These are phyloP conservation scores for Leucosticte australis DNA, from an alignment of 2,113 vertebrate genomes.

Conservation along the genomic window DNA sequence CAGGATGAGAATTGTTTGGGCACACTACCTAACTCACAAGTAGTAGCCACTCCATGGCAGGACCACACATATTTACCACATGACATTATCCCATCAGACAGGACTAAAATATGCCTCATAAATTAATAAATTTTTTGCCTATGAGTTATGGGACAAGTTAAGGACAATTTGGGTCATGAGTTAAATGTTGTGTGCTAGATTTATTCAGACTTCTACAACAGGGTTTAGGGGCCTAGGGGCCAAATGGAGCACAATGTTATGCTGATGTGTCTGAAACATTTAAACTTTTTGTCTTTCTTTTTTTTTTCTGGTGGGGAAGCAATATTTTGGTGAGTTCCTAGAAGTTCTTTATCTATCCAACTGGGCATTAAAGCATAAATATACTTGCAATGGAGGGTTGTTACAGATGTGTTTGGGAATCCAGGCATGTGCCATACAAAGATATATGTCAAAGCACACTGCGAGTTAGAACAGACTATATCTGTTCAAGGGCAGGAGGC, in stretches of 20 bases:
- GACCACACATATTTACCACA: not conserved
- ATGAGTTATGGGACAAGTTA: not conserved
- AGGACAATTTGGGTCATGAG: not conserved
- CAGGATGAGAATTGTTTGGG: not conserved
- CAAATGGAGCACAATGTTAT: not conserved
- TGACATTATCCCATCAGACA: not conserved
- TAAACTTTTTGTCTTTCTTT: not conserved
- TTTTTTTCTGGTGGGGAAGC: rapidly evolving
- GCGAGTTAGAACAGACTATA: not conserved
- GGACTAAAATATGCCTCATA: not conserved
- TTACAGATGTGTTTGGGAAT: not conserved
- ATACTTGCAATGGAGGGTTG: not conserved
- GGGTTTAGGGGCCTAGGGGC: not conserved
- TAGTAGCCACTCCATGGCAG: not conserved
- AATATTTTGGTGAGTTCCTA: not conserved
- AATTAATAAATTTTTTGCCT: not conserved
- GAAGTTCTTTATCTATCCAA: not conserved
- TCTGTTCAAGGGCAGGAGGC: not conserved
- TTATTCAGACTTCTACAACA: not conserved
- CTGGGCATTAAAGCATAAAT: not conserved
- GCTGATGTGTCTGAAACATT: not conserved
- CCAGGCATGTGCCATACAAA: not conserved
- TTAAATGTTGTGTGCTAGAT: not conserved
- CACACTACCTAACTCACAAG: not conserved
- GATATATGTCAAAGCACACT: not conserved